Evolutionary conservation across 2,797 vertebrate genomes (phyloP).

Genomic region (Enteromius trimaculatus): DNA sequence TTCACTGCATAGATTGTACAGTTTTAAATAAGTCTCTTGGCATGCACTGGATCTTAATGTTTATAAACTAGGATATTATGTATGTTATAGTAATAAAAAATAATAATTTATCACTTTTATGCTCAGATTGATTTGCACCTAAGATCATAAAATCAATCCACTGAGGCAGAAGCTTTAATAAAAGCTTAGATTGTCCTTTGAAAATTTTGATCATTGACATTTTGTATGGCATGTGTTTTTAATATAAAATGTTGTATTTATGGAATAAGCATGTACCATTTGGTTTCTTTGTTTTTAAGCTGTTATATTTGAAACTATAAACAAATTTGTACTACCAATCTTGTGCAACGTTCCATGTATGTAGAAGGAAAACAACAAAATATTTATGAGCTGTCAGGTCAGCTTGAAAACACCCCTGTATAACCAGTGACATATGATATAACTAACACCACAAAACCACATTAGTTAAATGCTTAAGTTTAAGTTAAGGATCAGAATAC

Average conservation of each 20-base stretch:
- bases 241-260: neutral
- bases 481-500: neutral
- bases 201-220: neutral
- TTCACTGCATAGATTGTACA: neutral
- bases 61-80: neutral
- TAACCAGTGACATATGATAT: conserved; percentile 49
- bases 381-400: conserved; percentile 62
- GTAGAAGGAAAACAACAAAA: conserved; percentile 39
- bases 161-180: neutral
- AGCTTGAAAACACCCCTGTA: conserved; percentile 55
- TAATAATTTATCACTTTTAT: neutral
- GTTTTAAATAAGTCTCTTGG: neutral
- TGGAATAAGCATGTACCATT: neutral
- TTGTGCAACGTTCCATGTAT: conserved; percentile 18
- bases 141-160: neutral
- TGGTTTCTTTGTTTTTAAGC: neutral
- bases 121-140: neutral
- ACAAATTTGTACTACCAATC: neutral
- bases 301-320: neutral
- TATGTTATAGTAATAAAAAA: neutral
- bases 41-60: neutral
- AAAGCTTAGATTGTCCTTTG: neutral
- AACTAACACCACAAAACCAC: conserved; percentile 36
- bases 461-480: conserved; percentile 38
- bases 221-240: neutral